Conservation (phyloP, 2,113 vertebrate species). For the Muscicapa adusta region DNA sequence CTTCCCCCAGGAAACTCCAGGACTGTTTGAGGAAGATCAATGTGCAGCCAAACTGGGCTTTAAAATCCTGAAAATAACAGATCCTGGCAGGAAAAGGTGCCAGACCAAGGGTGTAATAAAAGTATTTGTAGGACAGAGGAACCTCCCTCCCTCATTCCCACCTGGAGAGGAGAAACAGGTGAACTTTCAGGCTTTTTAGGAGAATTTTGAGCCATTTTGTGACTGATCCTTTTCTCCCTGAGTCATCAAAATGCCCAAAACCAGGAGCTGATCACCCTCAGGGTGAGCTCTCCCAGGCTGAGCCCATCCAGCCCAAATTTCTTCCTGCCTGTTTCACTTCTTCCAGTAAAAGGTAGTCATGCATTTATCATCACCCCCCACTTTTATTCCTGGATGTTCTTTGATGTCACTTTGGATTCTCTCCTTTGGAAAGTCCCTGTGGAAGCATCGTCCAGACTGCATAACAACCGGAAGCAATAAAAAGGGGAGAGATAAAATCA, state of each 20-base stretch:
- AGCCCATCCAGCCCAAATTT: neutral
- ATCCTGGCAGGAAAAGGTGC: neutral
- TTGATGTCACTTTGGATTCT: neutral
- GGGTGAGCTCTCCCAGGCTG: neutral
- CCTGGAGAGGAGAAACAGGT: neutral
- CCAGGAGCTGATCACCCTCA: neutral
- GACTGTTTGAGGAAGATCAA: neutral
- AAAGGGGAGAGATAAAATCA: conserved; percentile 46
- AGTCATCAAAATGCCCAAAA: neutral
- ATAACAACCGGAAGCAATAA: conserved; percentile 59
- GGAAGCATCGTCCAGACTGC: neutral
- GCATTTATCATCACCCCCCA: neutral
- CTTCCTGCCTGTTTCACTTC: neutral
- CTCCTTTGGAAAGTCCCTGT: conserved; percentile 67
- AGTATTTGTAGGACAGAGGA: neutral
- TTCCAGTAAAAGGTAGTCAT: conserved; percentile 57
- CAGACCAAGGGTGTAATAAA: accelerated
- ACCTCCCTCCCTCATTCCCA: neutral
- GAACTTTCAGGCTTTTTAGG: neutral
- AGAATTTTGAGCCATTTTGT: neutral
- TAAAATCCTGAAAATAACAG: neutral
- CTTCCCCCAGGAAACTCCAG: neutral
- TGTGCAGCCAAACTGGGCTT: accelerated
- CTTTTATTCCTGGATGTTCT: conserved; percentile 40
- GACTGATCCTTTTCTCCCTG: neutral